Evolutionary conservation across 2,888 invertebrate genomes (phyloP), one percentile per base, ranked within the genome.

Genomic region (Ornithoptera priamus): DNA sequence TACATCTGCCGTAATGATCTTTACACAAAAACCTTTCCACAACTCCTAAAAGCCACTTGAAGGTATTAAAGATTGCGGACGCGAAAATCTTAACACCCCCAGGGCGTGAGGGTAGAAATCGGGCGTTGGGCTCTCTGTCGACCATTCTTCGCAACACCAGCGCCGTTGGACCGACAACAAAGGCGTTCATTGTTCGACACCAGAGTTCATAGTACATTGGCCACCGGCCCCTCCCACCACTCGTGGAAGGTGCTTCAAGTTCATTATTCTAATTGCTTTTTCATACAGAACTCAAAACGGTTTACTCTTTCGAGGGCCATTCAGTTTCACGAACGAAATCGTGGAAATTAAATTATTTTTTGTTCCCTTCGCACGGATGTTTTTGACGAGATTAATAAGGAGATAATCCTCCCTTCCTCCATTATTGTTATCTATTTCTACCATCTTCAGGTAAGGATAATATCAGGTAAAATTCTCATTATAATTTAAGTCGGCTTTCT

Each of bases 281-380:
- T 88, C 87, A 87, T 87, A 86, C 81, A 79, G 80, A 83, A 82
- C 83, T 83, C 83, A 78, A 46, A 85, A 87, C 81, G 85, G 85
- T 86, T 84, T 84, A 83, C 83, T 84, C 81, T 85, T 84, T 86
- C 84, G 80, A 91, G 91, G 81, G 85, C 81, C 82, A 82, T 86
- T 85, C 82, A 84, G 83, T 81, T 83, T 82, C 81, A 80, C 75
- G 75, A 80, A 82, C 80, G 83, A 83, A 87, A 87, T 85, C 81
- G 87, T 82, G 87, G 85, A 89, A 88, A 90, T 90, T 90, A 86
- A 88, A 90, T 91, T 88, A 89, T 88, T 85, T 85, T 85, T 81
- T 70, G 46, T 46, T 15, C 81, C 75, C 80, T 81, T 78, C 77
- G 75, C 78, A 72, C 78, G 79, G 78, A 79, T 79, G 79, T 77